Evolutionary conservation across 2,113 vertebrate genomes (phyloP), one percentile per base, ranked within the genome.

Genomic region (Campylorhamphus procurvoides): DNA sequence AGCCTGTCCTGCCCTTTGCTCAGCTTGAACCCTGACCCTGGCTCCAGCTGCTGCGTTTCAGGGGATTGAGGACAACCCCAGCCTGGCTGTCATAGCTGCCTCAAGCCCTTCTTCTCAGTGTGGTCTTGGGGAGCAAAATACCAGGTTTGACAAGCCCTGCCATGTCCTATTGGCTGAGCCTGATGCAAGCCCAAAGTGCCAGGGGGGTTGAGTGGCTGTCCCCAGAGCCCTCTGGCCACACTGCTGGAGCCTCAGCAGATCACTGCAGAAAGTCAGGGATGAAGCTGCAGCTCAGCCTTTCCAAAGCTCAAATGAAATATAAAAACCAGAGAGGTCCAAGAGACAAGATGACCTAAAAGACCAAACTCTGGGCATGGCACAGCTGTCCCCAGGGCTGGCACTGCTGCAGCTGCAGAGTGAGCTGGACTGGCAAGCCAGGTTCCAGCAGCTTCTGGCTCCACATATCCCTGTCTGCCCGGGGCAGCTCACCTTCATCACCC

Each of bases 131-230:
- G n/a, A 67, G n/a, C 1, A n/a, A 89, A 95, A 29, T 2, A 18
- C 19, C 37, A 18, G 7, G 4, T 80, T 49, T 80, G 44, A 52
- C 0, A 1, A 60, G 24, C 8, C 1, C 50, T 31, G 58, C 42
- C n/a, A 17, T 5, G 27, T 82, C 27, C 27, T 40, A 60, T 14
- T 1, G 1, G 23, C n/a, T 71, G 69, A 84, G 69, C 50, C 31
- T 42, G 24, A 53, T 55, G 39, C 25, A 15, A 81, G 35, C 8
- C 64, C 40, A 46, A 63, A 39, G 50, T 66, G 55, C 40, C 69
- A 50, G 25, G 0, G 0, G 10, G 22, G 12, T 5, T 5, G 6
- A 7, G 8, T 44, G 64, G 6, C 19, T 6, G 8, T 28, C 29
- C 35, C 67, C 25, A 42, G 78, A 33, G 29, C 37, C 12, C 17